Percentiles rank a stretch among this genome's conserved stretches.
Conservation (phyloP, 2,113 vertebrate genomes). For the Neofelis nebulosa region DNA sequence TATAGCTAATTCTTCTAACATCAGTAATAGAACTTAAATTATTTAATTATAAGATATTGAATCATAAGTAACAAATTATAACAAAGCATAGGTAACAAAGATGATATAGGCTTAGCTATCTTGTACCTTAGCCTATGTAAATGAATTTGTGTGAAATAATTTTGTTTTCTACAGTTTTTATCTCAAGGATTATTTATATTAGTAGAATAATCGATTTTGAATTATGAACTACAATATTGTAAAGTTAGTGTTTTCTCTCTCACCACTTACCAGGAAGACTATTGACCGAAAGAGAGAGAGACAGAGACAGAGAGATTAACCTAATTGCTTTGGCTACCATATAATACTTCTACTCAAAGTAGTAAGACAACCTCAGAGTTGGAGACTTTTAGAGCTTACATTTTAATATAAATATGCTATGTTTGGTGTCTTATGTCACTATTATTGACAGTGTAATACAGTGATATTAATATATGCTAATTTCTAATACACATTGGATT, state of each 20-base stretch:
- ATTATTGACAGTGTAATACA: background rate
- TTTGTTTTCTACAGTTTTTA: background rate
- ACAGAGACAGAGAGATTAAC: background rate
- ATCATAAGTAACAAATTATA: background rate
- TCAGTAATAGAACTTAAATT: background rate
- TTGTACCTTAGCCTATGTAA: background rate
- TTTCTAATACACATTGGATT: background rate
- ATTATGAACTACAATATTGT: background rate
- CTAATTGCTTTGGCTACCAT: slow-evolving; percentile 30
- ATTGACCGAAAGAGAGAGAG: background rate
- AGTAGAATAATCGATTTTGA: background rate
- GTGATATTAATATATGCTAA: background rate
- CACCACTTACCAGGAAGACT: background rate
- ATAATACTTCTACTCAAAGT: slow-evolving; percentile 24
- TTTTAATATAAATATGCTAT: background rate
- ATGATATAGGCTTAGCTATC: background rate
- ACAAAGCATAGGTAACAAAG: background rate
- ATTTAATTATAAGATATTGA: background rate
- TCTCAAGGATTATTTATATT: background rate
- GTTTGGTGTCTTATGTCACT: background rate
- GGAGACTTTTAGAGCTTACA: background rate
- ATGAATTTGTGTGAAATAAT: background rate
- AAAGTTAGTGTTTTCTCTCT: background rate
- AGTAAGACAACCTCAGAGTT: slow-evolving; percentile 16
- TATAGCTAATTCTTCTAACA: background rate